Base-by-base conservation (phyloP, 2,797 vertebrate species). In the Melanotaenia trifasciata region DNA sequence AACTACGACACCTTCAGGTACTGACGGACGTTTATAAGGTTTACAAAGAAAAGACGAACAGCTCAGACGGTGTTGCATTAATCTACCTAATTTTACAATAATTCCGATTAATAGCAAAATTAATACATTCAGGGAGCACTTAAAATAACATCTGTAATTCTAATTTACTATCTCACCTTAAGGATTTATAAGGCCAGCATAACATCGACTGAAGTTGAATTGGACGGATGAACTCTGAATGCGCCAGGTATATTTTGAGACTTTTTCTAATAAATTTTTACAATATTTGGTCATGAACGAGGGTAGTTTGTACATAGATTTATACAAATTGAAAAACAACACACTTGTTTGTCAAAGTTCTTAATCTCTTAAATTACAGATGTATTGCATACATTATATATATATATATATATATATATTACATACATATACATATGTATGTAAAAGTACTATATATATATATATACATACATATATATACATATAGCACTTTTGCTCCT, bases 1-100 rank as follows among this genome's bases (percentile, higher is more conserved):
- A 56, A 28, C 4, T 10, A 9, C 70, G 88, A 36, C 85, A 85
- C 87, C 10, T 90, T 87, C 70, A 63, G 0, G 38, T 45, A 3
- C 58, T 0, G 10, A 5, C 38, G 72, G 74, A 87, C n/a, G 22
- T 80, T 83, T 59, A 20, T n/a, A 11, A 33, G 16, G 3, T 10
- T 20, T 12, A 3, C 12, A 36, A 32, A 26, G 38, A 43, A 16
- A 18, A 14, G 10, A 30, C 11, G 26, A 26, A 40, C 4, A 32
- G 26, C 51, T 13, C 36, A n/a, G 20, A 18, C 8, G 4, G 24
- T 9, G 53, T 26, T 33, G 36, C 38, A 30, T 30, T 30, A 30
- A 2, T 56, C 38, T 3, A 13, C 4, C 10, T 5, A 3, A 4
- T 47, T 28, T 38, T 65, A 20, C 10, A 43, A 20, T 13, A 26